These are phyloP conservation scores for Apis cerana DNA, from an alignment of 1,140 invertebrate genomes.

Conservation along the genomic window DNA sequence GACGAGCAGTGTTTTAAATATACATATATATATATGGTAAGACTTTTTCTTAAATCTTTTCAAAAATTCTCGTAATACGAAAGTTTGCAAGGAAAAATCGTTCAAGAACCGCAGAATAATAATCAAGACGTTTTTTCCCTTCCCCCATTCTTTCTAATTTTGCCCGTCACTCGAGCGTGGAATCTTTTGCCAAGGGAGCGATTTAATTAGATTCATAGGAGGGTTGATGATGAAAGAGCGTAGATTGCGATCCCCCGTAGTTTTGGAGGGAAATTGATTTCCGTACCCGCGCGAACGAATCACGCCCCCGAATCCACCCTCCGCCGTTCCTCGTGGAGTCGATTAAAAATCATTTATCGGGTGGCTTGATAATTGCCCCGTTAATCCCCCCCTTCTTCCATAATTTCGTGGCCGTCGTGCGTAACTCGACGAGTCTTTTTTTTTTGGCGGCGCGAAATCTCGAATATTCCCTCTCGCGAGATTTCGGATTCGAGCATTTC, in stretches of 20 bases:
- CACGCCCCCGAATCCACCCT: neutral
- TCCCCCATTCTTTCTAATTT: too few relatives aligned
- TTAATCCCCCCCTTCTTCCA: too few relatives aligned
- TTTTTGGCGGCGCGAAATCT: too few relatives aligned
- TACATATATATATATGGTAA: too few relatives aligned
- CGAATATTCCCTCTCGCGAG: too few relatives aligned
- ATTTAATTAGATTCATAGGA: conserved; percentile 11
- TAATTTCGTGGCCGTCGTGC: neutral
- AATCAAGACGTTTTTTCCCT: too few relatives aligned
- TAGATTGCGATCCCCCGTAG: neutral
- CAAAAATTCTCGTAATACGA: too few relatives aligned
- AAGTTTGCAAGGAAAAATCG: too few relatives aligned
- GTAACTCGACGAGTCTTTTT: neutral
- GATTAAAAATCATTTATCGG: conserved; percentile 13
- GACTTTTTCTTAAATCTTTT: too few relatives aligned
- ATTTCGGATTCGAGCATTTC: too few relatives aligned
- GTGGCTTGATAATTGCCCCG: neutral
- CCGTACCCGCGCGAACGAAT: neutral
- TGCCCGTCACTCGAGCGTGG: neutral
- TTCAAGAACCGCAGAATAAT: too few relatives aligned
- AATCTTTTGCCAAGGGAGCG: neutral
- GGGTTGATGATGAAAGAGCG: conserved; percentile 5
- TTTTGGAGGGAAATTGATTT: conserved; percentile 16
- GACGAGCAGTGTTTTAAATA: too few relatives aligned
- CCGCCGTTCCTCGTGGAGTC: neutral